Conservation (phyloP, 2,113 vertebrate genomes). For the Mesocricetus auratus region DNA sequence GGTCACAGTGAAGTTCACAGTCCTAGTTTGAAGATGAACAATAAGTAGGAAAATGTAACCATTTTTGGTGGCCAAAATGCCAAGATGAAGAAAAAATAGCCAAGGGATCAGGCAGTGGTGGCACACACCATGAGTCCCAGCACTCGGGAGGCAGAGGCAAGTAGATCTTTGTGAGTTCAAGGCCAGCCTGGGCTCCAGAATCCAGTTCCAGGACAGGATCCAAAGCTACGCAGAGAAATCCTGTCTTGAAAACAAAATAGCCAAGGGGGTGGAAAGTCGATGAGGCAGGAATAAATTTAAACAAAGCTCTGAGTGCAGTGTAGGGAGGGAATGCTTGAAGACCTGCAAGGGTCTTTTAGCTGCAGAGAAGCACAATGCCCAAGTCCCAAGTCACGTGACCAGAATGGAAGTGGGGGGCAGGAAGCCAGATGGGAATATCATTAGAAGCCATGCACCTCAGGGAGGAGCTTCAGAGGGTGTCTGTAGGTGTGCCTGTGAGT, state of each 20-base stretch:
- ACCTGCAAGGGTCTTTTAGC: neutral
- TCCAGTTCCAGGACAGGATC: too few species aligned
- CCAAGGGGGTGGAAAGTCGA: too few species aligned
- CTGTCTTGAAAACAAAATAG: neutral
- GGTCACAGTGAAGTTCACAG: rapidly evolving
- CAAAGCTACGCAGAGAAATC: too few species aligned
- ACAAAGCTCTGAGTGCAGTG: neutral
- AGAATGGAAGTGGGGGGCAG: neutral
- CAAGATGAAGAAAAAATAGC: neutral
- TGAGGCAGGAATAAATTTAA: neutral
- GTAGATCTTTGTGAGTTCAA: too few species aligned
- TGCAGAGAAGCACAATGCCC: neutral
- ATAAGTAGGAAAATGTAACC: neutral
- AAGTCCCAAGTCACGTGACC: neutral
- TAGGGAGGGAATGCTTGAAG: neutral
- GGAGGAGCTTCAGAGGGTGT: neutral
- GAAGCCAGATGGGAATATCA: neutral
- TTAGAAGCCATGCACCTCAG: neutral
- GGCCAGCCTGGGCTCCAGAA: too few species aligned
- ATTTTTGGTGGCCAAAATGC: neutral
- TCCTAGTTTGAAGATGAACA: neutral
- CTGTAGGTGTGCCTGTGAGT: neutral
- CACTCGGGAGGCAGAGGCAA: too few species aligned
- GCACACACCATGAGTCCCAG: too few species aligned
- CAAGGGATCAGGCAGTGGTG: too few species aligned